A percentile compares a stretch with the other conserved stretches of the same genome.
Conservation (phyloP, 2,113 vertebrate species). For the Cyanoderma ruficeps region DNA sequence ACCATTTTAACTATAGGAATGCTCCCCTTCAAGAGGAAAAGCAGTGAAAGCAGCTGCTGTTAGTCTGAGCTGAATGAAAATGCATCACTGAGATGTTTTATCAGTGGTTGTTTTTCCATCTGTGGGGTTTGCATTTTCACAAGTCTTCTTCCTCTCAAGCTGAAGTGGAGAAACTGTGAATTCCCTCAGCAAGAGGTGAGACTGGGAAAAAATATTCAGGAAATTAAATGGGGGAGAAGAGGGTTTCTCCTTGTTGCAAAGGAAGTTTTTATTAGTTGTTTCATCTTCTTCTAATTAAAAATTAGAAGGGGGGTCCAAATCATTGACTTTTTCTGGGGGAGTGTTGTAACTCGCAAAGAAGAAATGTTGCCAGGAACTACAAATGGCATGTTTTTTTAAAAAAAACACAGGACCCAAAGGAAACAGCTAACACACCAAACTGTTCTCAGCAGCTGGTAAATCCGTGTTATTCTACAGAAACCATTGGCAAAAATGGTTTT, state of each 20-base stretch:
- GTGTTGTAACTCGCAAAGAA: not conserved
- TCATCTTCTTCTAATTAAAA: not conserved
- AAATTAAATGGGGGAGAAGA: accelerated
- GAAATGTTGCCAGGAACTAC: not conserved
- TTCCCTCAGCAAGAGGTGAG: not conserved
- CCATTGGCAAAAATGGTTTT: not conserved
- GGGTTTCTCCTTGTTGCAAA: not conserved
- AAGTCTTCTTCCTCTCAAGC: not conserved
- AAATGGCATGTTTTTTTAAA: not conserved
- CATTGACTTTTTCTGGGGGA: not conserved
- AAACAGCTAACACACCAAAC: not conserved
- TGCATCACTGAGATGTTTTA: not conserved
- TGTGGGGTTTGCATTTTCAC: not conserved
- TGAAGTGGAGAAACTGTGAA: not conserved
- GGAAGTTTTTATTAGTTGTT: not conserved
- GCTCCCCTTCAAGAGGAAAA: not conserved
- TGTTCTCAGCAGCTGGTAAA: not conserved
- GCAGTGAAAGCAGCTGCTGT: not conserved
- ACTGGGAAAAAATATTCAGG: not conserved
- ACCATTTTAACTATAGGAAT: not conserved
- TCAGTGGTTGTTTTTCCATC: not conserved
- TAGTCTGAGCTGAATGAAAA: not conserved
- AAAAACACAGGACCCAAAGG: not conserved
- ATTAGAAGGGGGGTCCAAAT: not conserved
- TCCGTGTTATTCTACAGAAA: not conserved